Base-by-base conservation (phyloP, 2,113 vertebrate species). In the Bos javanicus region DNA sequence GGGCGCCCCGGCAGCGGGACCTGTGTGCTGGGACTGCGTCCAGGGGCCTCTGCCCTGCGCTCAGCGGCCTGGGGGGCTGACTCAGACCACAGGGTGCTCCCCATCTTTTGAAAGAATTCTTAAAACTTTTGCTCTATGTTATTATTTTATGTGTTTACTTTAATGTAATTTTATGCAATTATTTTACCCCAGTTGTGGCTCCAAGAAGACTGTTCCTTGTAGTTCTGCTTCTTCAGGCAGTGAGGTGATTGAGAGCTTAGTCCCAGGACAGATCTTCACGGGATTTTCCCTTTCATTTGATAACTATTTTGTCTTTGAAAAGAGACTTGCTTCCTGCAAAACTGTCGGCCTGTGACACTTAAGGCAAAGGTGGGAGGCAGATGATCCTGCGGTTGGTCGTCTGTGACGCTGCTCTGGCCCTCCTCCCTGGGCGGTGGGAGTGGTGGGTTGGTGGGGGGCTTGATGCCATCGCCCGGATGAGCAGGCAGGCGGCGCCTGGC, bases 41-140 rank as follows among this genome's bases (percentile, higher is more conserved):
- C 71, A 26, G 46, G 67, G n/a, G 50, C 82, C 21, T 30, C 33
- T 56, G 48, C 23, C 7, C n/a, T 83, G 2, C 1, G 25, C 50
- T 33, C 19, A 74, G 80, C 39, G 30, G 30, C 56, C 23, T 33
- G 17, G 23, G 19, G 39, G 33, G n/a, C 87, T 88, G 62, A 71
- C 33, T 71, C 19, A 60, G 64, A 52, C 25, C 76, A 52, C n/a
- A 1, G 19, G 16, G 9, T 33, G 8, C 28, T 25, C 46, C 30
- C 33, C 52, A 23, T 62, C 19, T 84, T 91, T 56, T 26, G 80
- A 87, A 86, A 52, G 71, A 94, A 76, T 82, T 95, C 64, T 74
- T 54, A 25, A 90, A 82, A 71, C 23, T 30, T 14, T 90, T 90
- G 17, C 11, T 36, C 28, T 84, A 13, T 87, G 17, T 62, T 85